Conservation (phyloP, 2,797 vertebrate species). For the Malacoraja senta region DNA sequence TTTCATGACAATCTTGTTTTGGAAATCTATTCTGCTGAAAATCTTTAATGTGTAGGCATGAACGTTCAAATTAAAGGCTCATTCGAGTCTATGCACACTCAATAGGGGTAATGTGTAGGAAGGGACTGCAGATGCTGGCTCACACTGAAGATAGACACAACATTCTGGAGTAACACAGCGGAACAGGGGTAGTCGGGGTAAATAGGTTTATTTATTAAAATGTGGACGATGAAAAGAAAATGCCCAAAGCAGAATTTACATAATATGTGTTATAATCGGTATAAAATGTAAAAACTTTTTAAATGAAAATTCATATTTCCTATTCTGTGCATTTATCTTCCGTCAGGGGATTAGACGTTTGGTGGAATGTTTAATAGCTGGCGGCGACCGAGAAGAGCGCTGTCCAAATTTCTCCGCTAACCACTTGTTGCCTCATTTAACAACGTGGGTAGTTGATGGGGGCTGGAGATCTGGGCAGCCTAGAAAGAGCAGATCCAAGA, state of each 20-base stretch:
- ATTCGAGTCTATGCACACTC: not conserved
- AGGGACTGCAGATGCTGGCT: too few relatives aligned
- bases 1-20: not conserved
- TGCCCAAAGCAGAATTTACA: not conserved
- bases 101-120: too few relatives aligned
- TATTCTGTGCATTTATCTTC: constrained; percentile 45
- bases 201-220: not conserved
- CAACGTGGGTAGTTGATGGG: constrained; percentile 45
- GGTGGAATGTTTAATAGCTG: constrained; percentile 46
- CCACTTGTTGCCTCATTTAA: constrained; percentile 54
- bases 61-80: not conserved
- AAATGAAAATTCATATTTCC: not conserved
- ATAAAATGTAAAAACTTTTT: too few relatives aligned
- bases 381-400: constrained; percentile 47
- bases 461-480: constrained; percentile 40
- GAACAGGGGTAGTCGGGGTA: too few relatives aligned
- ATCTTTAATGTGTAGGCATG: too few relatives aligned
- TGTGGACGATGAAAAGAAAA: not conserved
- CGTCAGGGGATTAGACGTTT: constrained; percentile 40
- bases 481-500: constrained; percentile 43
- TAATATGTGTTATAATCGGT: not conserved
- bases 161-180: too few relatives aligned
- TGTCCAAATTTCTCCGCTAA: constrained; percentile 52
- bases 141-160: too few relatives aligned
- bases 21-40: not conserved